phyloP scores from a whole-genome alignment of 2,797 vertebrate genomes.

The Scomberomorus guttatus region DNA sequence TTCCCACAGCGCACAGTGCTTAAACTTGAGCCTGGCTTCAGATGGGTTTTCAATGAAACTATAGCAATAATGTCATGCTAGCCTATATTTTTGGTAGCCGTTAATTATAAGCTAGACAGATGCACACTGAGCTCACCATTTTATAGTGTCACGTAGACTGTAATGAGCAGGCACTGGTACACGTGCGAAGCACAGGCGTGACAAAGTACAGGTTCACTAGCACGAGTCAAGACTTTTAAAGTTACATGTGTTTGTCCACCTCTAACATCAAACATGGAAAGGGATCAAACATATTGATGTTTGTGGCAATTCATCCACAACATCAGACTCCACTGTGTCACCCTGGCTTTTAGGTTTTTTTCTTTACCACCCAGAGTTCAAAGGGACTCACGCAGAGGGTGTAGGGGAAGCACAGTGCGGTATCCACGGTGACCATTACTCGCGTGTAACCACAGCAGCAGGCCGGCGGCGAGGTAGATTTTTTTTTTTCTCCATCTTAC shows the following conservation, averaged over 20 bases:
- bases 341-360: conserved; percentile 11
- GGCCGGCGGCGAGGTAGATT: conserved; percentile 12
- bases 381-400: conserved; percentile 40
- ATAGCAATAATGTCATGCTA: conserved; percentile 54
- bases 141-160: conserved; percentile 20
- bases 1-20: not conserved
- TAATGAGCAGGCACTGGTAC: conserved; percentile 34
- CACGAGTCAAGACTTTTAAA: conserved; percentile 1
- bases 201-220: conserved; percentile 11
- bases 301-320: not conserved
- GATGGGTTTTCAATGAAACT: conserved; percentile 10
- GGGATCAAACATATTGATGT: not conserved
- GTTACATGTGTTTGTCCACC: not conserved
- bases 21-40: conserved; percentile 23
- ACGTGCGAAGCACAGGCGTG: not conserved
- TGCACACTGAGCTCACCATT: conserved; percentile 14
- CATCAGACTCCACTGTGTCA: conserved; percentile 10
- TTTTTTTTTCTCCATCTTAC: conserved; percentile 20
- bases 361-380: conserved; percentile 41
- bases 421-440: conserved; percentile 63
- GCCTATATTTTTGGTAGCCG: conserved; percentile 26
- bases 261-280: not conserved
- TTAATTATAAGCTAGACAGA: conserved; percentile 50
- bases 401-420: conserved; percentile 10
- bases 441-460: conserved; percentile 65